These are phyloP conservation scores for Gavia stellata DNA, from an alignment of 2,113 vertebrate species.

Conservation along the genomic window DNA sequence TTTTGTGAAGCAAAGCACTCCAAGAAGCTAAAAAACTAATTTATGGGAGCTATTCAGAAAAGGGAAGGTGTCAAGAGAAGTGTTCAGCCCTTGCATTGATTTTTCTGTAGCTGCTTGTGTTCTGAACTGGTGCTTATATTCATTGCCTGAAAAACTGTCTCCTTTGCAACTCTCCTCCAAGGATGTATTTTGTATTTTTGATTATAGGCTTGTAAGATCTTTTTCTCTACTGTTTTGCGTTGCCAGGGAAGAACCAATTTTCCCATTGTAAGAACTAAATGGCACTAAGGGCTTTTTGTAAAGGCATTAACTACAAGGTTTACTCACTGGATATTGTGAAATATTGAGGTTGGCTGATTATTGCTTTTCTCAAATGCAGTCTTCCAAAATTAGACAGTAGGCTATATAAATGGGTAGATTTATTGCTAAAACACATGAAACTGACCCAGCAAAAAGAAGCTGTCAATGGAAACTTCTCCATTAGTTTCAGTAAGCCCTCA, in stretches of 20 bases:
- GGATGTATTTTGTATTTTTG: constrained; percentile 31
- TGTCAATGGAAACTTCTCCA: not conserved
- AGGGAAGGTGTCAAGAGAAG: constrained; percentile 2
- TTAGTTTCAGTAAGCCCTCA: not conserved
- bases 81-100: constrained; percentile 30
- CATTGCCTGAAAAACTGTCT: constrained; percentile 7
- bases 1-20: constrained; percentile 10
- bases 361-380: not conserved
- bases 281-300: not conserved
- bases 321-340: not conserved
- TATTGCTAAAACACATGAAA: not conserved
- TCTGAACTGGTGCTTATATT: constrained; percentile 1
- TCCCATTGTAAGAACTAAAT: not conserved
- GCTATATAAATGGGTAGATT: not conserved
- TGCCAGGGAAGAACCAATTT: constrained; percentile 6
- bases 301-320: constrained; percentile 6
- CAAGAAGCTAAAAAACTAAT: constrained; percentile 28
- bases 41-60: constrained; percentile 37
- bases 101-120: constrained; percentile 22
- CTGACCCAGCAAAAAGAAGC: not conserved
- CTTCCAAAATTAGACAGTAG: not conserved
- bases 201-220: constrained; percentile 3
- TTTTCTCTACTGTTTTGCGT: not conserved
- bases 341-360: constrained; percentile 17
- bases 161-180: not conserved